These are phyloP conservation scores for Psophia crepitans DNA, from an alignment of 2,113 vertebrate genomes.

Conservation along the genomic window DNA sequence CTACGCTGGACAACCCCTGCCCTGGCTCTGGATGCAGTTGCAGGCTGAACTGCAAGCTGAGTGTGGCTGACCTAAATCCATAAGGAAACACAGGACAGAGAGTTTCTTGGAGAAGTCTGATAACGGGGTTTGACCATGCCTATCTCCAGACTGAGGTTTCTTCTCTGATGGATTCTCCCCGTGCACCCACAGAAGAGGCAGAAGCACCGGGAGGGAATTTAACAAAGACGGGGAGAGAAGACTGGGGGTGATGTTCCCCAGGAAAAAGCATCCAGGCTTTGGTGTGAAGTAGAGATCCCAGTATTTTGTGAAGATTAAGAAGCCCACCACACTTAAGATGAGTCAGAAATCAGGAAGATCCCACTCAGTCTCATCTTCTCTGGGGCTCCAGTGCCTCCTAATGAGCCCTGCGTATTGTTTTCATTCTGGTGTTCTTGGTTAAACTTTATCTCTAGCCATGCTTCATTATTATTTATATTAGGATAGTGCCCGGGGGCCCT, in stretches of 20 bases:
- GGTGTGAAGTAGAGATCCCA: not conserved
- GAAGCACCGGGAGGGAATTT: not conserved
- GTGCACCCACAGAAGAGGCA: not conserved
- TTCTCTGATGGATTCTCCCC: not conserved
- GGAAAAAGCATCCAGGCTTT: not conserved
- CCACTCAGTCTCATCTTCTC: not conserved
- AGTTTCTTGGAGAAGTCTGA: not conserved
- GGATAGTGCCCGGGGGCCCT: not conserved
- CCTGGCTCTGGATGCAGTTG: not conserved
- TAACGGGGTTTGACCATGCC: not conserved
- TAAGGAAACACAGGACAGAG: not conserved
- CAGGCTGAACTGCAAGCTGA: not conserved
- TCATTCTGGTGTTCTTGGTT: not conserved
- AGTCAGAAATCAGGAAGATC: not conserved
- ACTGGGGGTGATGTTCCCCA: not conserved
- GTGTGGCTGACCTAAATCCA: not conserved
- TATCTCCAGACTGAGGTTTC: not conserved
- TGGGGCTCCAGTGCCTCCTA: not conserved
- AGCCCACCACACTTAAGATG: not conserved
- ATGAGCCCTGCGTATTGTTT: not conserved
- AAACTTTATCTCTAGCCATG: not conserved
- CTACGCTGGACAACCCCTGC: not conserved
- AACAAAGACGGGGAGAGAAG: not conserved
- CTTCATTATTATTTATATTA: slow-evolving; percentile 1
- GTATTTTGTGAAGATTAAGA: not conserved